These are phyloP conservation scores for Mythimna lalbum DNA, from an alignment of 2,888 invertebrate species.

Conservation along the genomic window DNA sequence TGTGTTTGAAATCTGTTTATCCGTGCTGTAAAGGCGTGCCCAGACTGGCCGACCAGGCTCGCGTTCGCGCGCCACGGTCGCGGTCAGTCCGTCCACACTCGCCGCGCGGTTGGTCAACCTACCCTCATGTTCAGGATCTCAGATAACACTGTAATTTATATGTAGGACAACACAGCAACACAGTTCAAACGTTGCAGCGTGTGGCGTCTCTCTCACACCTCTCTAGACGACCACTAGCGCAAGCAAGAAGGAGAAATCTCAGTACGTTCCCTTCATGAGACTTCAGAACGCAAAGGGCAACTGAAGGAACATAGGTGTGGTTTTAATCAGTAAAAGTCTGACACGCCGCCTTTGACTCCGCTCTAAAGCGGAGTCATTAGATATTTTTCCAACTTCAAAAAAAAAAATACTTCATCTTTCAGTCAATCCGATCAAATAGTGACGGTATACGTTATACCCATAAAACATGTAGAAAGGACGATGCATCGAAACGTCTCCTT, in stretches of 20 bases:
- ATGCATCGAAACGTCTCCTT: too few relatives aligned
- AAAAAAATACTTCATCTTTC: too few relatives aligned
- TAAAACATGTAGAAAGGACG: neutral
- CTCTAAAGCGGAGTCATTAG: too few relatives aligned
- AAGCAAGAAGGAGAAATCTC: neutral
- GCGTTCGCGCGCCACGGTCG: constrained; percentile 30
- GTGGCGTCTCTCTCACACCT: constrained; percentile 2
- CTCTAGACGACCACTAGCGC: neutral
- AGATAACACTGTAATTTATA: neutral
- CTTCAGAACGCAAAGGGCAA: too few relatives aligned
- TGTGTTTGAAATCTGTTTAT: constrained; percentile 12
- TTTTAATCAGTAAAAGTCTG: too few relatives aligned
- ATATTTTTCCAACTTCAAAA: too few relatives aligned
- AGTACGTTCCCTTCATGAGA: neutral
- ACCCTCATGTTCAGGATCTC: constrained; percentile 13
- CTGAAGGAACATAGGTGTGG: too few relatives aligned
- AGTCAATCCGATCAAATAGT: neutral
- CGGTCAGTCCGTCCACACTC: constrained; percentile 28
- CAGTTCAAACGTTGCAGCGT: neutral
- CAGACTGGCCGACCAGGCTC: constrained; percentile 33
- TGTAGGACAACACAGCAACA: constrained; percentile 1
- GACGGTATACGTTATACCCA: neutral
- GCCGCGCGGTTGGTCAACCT: constrained; percentile 34
- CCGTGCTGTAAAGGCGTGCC: constrained; percentile 31
- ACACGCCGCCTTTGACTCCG: too few relatives aligned